phyloP scores from a whole-genome alignment of 2,113 vertebrate species.

The Tetrax tetrax region DNA sequence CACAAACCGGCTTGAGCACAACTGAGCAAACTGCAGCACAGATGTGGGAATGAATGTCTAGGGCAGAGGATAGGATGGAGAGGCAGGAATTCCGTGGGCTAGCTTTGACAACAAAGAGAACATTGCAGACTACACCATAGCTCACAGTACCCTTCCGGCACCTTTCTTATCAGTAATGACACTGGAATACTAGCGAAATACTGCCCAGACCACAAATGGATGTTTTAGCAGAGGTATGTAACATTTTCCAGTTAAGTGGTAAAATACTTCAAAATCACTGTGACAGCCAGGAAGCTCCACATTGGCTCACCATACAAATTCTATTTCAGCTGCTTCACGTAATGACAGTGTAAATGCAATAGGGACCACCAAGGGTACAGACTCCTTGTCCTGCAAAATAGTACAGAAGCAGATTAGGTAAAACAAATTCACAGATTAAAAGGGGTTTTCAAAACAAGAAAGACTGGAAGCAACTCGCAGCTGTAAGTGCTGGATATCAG shows the following conservation, averaged over 20 bases:
- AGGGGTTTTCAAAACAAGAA: neutral
- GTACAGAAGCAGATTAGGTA: neutral
- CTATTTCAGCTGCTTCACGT: neutral
- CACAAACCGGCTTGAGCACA: neutral
- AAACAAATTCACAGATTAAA: neutral
- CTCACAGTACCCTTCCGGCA: neutral
- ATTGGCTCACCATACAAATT: neutral
- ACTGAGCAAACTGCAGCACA: neutral
- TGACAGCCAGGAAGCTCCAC: neutral
- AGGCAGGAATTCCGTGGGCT: neutral
- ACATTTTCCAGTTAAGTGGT: neutral
- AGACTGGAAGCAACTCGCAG: neutral
- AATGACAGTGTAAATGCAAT: neutral
- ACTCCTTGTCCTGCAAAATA: neutral
- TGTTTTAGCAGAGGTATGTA: neutral
- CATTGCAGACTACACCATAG: fast-evolving
- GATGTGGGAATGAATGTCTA: neutral
- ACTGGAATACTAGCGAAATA: neutral
- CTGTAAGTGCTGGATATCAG: neutral
- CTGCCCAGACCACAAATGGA: neutral
- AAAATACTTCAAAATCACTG: neutral
- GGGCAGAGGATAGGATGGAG: neutral
- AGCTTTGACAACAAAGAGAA: neutral
- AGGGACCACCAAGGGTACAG: neutral
- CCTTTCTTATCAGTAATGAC: neutral